Percentiles rank a stretch among this genome's conserved stretches.
These are phyloP conservation scores for Neodiprion lecontei DNA, from an alignment of 1,140 invertebrate species.

Conservation along the genomic window DNA sequence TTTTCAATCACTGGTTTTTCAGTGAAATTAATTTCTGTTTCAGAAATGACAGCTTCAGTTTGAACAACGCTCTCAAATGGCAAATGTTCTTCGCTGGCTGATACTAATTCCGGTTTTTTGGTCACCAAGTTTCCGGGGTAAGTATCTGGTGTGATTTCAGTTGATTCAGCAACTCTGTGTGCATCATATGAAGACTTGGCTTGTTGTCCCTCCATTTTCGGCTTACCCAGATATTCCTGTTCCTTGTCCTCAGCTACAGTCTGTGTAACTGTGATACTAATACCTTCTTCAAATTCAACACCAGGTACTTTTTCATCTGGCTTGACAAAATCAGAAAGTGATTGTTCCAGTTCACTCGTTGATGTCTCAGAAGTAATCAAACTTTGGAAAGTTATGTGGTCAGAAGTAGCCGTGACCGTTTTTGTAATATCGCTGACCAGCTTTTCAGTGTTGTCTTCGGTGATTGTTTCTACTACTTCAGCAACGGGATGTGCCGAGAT, in stretches of 20 bases:
- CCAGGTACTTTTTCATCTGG: constrained; percentile 56
- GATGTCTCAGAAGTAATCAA: constrained; percentile 57
- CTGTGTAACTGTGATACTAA: constrained; percentile 55
- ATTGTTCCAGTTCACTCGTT: constrained; percentile 47
- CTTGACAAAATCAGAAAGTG: constrained; percentile 50
- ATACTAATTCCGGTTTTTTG: constrained; percentile 36
- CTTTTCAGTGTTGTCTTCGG: constrained; percentile 47
- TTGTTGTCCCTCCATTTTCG: constrained; percentile 44
- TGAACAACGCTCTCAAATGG: constrained; percentile 62
- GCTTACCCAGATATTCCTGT: constrained; percentile 49
- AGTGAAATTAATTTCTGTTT: constrained; percentile 61
- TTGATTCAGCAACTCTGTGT: constrained; percentile 57
- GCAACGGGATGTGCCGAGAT: constrained; percentile 54
- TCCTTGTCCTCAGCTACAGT: constrained; percentile 58
- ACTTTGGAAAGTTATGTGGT: constrained; percentile 56
- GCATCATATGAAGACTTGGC: constrained; percentile 51
- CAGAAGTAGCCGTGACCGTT: constrained; percentile 49
- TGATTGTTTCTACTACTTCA: constrained; percentile 53
- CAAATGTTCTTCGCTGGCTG: constrained; percentile 56
- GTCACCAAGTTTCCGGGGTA: constrained; percentile 44
- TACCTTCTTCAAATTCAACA: constrained; percentile 53
- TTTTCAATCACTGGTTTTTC: constrained; percentile 41
- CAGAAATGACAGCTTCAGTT: constrained; percentile 58
- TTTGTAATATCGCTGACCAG: constrained; percentile 41
- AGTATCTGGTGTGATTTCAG: constrained; percentile 54